phyloP scores from a whole-genome alignment of 92 coral and sea anemone species.

The Palythoa grandiflora region DNA sequence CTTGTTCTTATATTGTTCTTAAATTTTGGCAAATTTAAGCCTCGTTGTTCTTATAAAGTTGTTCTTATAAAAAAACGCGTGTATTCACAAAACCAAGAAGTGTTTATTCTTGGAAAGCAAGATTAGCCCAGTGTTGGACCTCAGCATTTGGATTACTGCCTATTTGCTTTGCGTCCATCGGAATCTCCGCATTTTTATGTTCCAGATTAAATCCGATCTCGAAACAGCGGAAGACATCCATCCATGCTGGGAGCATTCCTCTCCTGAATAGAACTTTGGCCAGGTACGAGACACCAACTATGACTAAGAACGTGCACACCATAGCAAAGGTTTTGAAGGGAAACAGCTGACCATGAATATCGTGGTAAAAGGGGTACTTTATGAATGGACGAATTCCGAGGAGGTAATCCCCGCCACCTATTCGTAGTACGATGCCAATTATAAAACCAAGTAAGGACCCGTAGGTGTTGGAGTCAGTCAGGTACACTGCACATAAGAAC shows the following conservation, averaged over 20 bases:
- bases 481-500: conserved; percentile 40
- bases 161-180: too few relatives aligned
- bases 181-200: too few relatives aligned
- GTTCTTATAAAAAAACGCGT: too few relatives aligned
- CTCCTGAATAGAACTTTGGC: conserved; percentile 32
- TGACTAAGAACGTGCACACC: conserved; percentile 13
- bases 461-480: conserved; percentile 33
- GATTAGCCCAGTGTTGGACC: too few relatives aligned
- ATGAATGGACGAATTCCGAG: conserved; percentile 34
- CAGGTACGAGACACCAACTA: conserved; percentile 37
- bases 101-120: too few relatives aligned
- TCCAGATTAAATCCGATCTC: too few relatives aligned
- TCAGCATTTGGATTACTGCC: too few relatives aligned
- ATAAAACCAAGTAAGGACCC: conserved; percentile 33
- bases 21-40: too few relatives aligned
- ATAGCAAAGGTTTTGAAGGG: conserved; percentile 36
- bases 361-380: conserved; percentile 46
- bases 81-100: too few relatives aligned
- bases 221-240: conserved; percentile 33
- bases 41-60: too few relatives aligned
- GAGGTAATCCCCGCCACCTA: conserved; percentile 36
- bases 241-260: conserved; percentile 14
- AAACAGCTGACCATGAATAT: conserved; percentile 52
- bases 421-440: conserved; percentile 16
- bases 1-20: too few relatives aligned